These are phyloP conservation scores for Drosophila sordidula DNA, from an alignment of 2,888 invertebrate genomes.

Conservation along the genomic window DNA sequence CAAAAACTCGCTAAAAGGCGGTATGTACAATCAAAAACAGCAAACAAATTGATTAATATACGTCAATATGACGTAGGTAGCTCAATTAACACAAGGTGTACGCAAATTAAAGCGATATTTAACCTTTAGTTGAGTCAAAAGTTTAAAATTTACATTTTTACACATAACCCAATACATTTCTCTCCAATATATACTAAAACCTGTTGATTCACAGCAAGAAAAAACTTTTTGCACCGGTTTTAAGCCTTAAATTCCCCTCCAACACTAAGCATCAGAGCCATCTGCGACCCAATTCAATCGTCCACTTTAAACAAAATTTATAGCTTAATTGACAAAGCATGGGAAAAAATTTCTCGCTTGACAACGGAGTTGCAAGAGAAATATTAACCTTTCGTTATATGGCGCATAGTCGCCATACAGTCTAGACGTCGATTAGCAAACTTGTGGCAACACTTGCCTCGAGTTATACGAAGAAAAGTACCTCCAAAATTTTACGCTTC, in stretches of 20 bases:
- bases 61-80: conserved; percentile 60
- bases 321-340: conserved; percentile 13
- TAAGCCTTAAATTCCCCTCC: not conserved
- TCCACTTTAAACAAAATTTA: not conserved
- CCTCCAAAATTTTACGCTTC: conserved; percentile 28
- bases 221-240: not conserved
- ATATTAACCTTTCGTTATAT: conserved; percentile 17
- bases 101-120: conserved; percentile 31
- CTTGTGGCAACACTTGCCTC: conserved; percentile 34
- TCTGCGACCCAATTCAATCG: conserved; percentile 11
- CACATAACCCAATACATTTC: not conserved
- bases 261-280: not conserved
- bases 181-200: not conserved
- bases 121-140: conserved; percentile 33
- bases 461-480: conserved; percentile 35
- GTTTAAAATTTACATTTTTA: conserved; percentile 7
- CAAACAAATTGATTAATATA: conserved; percentile 52
- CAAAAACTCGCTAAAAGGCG: conserved; percentile 58
- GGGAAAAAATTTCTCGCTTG: conserved; percentile 26
- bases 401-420: conserved; percentile 31
- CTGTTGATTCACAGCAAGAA: not conserved
- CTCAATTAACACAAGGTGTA: conserved; percentile 55
- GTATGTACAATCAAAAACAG: conserved; percentile 32
- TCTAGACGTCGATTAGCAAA: conserved; percentile 67
- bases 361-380: conserved; percentile 23